phyloP scores from a whole-genome alignment of 1,140 invertebrate species.

The Trachymyrmex septentrionalis region DNA sequence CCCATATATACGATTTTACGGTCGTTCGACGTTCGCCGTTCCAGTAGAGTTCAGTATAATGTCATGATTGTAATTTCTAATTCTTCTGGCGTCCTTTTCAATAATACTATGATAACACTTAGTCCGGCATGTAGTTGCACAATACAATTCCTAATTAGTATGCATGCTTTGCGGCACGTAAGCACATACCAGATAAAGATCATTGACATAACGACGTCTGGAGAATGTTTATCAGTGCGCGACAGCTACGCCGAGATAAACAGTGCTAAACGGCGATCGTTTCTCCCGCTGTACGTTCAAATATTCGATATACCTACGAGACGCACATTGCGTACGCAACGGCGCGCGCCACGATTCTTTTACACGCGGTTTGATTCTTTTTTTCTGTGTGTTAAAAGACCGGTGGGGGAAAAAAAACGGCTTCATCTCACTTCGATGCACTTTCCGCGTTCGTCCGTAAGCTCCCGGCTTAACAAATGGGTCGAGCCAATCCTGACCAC shows the following conservation, averaged over 20 bases:
- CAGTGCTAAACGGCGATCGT: background rate
- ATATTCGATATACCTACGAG: too few species aligned
- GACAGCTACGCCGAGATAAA: background rate
- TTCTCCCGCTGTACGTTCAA: background rate
- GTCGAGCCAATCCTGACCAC: slow-evolving; percentile 75
- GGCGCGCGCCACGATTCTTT: background rate
- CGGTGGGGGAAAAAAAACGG: background rate
- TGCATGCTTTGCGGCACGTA: slow-evolving; percentile 1
- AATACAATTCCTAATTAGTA: slow-evolving; percentile 26
- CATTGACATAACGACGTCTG: background rate
- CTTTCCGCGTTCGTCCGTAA: slow-evolving; percentile 37
- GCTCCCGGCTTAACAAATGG: slow-evolving; percentile 69
- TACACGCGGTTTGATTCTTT: background rate
- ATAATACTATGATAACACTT: too few species aligned
- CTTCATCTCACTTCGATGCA: background rate
- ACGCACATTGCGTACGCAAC: background rate
- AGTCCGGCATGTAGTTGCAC: background rate
- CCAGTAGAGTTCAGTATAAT: background rate
- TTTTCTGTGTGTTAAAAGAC: background rate
- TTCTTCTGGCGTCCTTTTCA: background rate
- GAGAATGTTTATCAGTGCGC: slow-evolving; percentile 23
- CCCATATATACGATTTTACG: background rate
- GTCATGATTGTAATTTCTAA: background rate
- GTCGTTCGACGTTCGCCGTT: background rate
- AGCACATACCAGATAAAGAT: slow-evolving; percentile 26